Percentiles rank a stretch among this genome's conserved stretches.
Evolutionary conservation across 2,888 invertebrate genomes (phyloP).

Genomic region (Leistus spinibarbis): DNA sequence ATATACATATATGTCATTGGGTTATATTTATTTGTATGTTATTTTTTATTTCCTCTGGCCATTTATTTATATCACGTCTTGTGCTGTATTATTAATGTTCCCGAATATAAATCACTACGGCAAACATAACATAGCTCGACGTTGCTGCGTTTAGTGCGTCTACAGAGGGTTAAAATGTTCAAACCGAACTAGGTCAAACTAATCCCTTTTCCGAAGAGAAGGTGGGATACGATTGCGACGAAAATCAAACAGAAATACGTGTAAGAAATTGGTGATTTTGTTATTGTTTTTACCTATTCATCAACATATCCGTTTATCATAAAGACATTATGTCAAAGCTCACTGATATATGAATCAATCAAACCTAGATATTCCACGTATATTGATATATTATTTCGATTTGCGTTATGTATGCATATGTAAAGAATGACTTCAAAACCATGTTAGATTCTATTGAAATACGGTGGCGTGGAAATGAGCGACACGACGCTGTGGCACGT

Average conservation of each 20-base stretch:
- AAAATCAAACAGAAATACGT: neutral
- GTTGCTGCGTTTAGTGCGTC: constrained; percentile 25
- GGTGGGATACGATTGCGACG: neutral
- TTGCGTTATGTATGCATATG: too few species aligned
- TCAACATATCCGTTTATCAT: neutral
- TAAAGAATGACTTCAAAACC: too few species aligned
- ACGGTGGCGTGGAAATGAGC: too few species aligned
- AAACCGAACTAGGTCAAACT: constrained; percentile 1
- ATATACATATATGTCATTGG: too few species aligned
- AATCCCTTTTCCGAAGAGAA: neutral
- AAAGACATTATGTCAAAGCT: neutral
- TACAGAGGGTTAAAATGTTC: constrained; percentile 19
- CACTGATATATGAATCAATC: too few species aligned
- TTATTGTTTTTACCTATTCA: neutral
- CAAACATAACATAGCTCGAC: constrained; percentile 16
- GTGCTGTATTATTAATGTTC: constrained; percentile 32
- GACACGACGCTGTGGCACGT: too few species aligned
- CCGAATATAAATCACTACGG: constrained; percentile 25
- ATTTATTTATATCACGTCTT: constrained; percentile 36
- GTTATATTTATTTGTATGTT: neutral
- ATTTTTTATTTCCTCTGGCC: constrained; percentile 5
- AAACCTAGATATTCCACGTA: too few species aligned
- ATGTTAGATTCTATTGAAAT: too few species aligned
- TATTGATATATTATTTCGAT: too few species aligned
- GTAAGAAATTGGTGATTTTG: neutral